A percentile compares a stretch with the other conserved stretches of the same genome.
These are phyloP conservation scores for Anguilla megastoma DNA, from an alignment of 2,797 vertebrate genomes.

Conservation along the genomic window DNA sequence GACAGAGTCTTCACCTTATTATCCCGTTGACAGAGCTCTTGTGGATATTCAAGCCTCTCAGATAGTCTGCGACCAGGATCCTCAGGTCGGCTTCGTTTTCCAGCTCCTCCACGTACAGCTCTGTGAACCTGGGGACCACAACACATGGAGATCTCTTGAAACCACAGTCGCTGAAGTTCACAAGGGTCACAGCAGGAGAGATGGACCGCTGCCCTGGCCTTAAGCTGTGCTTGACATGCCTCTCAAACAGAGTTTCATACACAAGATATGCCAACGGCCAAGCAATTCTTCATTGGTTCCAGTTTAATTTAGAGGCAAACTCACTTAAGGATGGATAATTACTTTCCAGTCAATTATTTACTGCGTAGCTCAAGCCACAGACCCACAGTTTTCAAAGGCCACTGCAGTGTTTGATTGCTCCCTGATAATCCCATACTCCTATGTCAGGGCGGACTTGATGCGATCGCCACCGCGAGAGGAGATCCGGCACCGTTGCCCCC, in stretches of 20 bases:
- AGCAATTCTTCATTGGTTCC: neutral
- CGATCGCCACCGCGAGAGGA: neutral
- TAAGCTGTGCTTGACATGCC: neutral
- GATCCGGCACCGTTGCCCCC: neutral
- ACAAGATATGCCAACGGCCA: neutral
- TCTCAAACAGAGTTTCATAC: neutral
- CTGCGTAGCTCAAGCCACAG: neutral
- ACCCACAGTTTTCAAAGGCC: neutral
- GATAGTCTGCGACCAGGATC: constrained; percentile 87
- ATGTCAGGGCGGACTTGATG: neutral
- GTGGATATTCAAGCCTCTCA: constrained; percentile 82
- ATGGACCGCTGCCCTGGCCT: neutral
- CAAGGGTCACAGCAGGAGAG: neutral
- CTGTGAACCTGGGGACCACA: constrained; percentile 82
- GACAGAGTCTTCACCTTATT: constrained; percentile 78
- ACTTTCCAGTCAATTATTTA: neutral
- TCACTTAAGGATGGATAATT: neutral
- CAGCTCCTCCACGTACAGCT: constrained; percentile 92
- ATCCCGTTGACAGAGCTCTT: constrained; percentile 83
- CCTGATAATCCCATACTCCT: neutral
- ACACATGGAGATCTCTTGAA: neutral
- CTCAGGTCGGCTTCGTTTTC: constrained; percentile 87
- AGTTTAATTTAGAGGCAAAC: neutral
- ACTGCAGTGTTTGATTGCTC: neutral
- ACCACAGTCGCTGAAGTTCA: neutral